A percentile compares a stretch with the other conserved stretches of the same genome.
phyloP scores from a whole-genome alignment of 2,113 vertebrate species.

The Cygnus buccinator region DNA sequence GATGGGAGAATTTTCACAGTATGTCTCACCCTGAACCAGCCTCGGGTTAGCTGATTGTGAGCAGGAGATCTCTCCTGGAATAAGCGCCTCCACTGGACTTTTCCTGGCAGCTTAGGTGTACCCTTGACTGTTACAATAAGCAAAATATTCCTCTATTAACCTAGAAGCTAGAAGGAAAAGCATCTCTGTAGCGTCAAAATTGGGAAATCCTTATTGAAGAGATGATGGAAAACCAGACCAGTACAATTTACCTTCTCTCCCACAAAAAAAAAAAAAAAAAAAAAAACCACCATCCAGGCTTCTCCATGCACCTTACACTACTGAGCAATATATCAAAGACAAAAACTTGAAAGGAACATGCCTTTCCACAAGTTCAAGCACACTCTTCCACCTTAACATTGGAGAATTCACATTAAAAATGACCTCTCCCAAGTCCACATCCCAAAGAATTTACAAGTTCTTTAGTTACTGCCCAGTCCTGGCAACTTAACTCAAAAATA shows the following conservation, averaged over 20 bases:
- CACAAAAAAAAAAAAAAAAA: not conserved
- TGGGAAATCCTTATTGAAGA: not conserved
- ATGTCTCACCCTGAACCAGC: not conserved
- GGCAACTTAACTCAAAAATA: not conserved
- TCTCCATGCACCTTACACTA: not conserved
- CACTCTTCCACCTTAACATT: not conserved
- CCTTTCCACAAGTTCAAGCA: not conserved
- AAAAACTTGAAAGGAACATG: not conserved
- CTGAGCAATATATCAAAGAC: not conserved
- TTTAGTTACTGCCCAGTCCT: not conserved
- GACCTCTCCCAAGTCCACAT: not conserved
- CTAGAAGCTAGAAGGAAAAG: not conserved
- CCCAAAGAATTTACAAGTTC: not conserved
- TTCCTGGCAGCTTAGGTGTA: not conserved
- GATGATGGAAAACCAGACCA: not conserved
- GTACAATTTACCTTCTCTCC: not conserved
- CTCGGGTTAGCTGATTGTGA: not conserved
- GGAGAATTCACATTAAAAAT: not conserved
- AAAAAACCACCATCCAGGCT: not conserved
- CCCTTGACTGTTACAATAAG: not conserved
- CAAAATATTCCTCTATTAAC: not conserved
- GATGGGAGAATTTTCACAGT: not conserved
- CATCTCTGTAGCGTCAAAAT: not conserved
- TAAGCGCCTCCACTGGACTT: fast-evolving
- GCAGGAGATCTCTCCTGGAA: not conserved